These are phyloP conservation scores for Myxocyprinus asiaticus DNA, from an alignment of 2,113 vertebrate genomes.

Conservation along the genomic window DNA sequence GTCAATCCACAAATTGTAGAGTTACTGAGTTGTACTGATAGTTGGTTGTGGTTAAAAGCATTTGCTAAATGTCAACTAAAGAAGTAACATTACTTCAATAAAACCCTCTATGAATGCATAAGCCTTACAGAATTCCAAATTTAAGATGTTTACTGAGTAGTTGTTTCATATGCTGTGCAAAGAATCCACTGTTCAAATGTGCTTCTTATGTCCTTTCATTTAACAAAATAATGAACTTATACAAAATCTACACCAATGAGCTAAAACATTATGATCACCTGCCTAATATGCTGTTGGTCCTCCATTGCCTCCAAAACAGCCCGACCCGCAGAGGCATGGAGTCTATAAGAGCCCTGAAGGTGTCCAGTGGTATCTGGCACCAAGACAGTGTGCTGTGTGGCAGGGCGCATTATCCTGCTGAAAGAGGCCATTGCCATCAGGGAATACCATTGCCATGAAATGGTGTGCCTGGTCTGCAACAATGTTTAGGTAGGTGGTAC, in stretches of 20 bases:
- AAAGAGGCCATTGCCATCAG: no score
- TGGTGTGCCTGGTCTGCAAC: no score
- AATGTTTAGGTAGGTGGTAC: no score
- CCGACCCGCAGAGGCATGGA: no score
- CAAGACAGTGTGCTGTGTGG: no score
- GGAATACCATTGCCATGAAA: no score
- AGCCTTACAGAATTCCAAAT: constrained; percentile 12
- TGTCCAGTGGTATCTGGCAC: no score
- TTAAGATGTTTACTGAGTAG: not conserved
- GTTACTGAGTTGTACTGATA: not conserved
- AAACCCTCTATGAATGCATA: not conserved
- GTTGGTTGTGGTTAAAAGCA: not conserved
- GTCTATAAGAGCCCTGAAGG: no score
- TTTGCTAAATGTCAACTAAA: not conserved
- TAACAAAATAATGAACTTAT: not conserved
- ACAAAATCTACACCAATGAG: not conserved
- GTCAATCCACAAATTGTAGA: not conserved
- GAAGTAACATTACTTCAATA: not conserved
- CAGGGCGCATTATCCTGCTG: no score
- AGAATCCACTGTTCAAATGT: not conserved
- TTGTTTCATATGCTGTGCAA: not conserved
- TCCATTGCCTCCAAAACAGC: no score
- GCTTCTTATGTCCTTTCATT: not conserved
- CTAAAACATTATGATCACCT: no score
- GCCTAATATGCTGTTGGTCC: no score